Evolutionary conservation across 2,113 vertebrate genomes (phyloP), one percentile per base, ranked within the genome.

Genomic region (Rhombomys opimus): DNA sequence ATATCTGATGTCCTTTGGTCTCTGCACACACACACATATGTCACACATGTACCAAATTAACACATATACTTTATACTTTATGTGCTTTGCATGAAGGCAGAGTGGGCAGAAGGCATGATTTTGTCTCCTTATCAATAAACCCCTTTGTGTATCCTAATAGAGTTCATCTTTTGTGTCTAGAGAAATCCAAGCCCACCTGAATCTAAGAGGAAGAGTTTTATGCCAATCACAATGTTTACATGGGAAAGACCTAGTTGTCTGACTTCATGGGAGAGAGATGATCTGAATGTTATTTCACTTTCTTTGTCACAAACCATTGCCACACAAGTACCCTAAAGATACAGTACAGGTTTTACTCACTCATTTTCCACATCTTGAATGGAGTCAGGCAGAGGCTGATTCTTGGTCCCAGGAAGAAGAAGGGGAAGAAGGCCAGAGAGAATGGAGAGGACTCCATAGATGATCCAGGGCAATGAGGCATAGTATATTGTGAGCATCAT

Each of bases 401-500:
- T 93, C 1, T 96, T 98, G 11, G 99, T 99, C 96, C 99, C 99
- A 0, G 99, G 99, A 95, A 99, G 98, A 1, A 96, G 97, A 80
- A 98, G 85, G 22, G 98, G 96, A 3, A 98, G 46, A 18, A 97
- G 57, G 2, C 98, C 97, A 0, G 98, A 96, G n/a, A 98, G 80
- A 35, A 99, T 72, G 2, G 98, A 97, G 1, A 94, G 78, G 15
- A 57, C 81, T 5, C 98, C 99, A 0, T 99, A 99, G 93, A 98
- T 97, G 85, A 98, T 11, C 96, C 98, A 98, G 22, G 99, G 99
- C 0, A 96, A 88, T 6, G 80, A 46, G 0, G 98, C 97, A 89
- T 92, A 98, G 12, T 97, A 97, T 57, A 88, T 90, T 1, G 93
- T 67, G 0, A 99, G 91, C 91, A 98, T 97, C 98, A 98, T 98